These are phyloP conservation scores for Cinclus mexicanus DNA, from an alignment of 2,113 vertebrate species.

Conservation along the genomic window DNA sequence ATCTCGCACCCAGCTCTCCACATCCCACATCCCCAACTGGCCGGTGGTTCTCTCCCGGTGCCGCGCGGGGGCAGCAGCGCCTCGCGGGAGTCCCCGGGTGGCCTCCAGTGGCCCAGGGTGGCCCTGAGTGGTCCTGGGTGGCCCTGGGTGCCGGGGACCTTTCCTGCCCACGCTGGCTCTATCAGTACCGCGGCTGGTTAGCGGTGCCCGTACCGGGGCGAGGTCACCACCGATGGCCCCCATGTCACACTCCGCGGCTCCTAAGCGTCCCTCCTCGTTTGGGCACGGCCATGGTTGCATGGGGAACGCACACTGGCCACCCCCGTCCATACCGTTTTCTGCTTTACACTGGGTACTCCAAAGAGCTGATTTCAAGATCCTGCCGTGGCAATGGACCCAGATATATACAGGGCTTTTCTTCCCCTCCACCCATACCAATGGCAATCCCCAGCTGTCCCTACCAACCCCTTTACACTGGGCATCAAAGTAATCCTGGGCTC, in stretches of 20 bases:
- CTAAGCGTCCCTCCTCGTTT: accelerated
- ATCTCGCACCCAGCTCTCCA: accelerated
- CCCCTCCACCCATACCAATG: not conserved
- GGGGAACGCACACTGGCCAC: not conserved
- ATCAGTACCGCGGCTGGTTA: not conserved
- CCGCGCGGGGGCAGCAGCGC: slow-evolving; percentile 40
- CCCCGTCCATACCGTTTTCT: accelerated
- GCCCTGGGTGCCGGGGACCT: accelerated
- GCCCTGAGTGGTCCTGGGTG: no score
- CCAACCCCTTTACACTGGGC: not conserved
- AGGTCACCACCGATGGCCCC: not conserved
- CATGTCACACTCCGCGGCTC: not conserved
- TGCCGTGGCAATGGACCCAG: not conserved
- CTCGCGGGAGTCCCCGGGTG: not conserved
- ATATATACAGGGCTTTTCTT: not conserved
- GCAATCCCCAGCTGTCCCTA: not conserved
- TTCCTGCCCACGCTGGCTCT: not conserved
- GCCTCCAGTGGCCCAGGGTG: no score
- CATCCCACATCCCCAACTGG: not conserved
- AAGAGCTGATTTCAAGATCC: not conserved
- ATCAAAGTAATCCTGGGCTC: not conserved
- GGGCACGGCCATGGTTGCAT: not conserved
- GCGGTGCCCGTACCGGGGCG: not conserved
- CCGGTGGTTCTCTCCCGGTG: not conserved
- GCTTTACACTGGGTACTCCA: not conserved